Percentiles rank a stretch among this genome's conserved stretches.
Evolutionary conservation across 2,113 vertebrate genomes (phyloP).

Genomic region (Physeter macrocephalus): DNA sequence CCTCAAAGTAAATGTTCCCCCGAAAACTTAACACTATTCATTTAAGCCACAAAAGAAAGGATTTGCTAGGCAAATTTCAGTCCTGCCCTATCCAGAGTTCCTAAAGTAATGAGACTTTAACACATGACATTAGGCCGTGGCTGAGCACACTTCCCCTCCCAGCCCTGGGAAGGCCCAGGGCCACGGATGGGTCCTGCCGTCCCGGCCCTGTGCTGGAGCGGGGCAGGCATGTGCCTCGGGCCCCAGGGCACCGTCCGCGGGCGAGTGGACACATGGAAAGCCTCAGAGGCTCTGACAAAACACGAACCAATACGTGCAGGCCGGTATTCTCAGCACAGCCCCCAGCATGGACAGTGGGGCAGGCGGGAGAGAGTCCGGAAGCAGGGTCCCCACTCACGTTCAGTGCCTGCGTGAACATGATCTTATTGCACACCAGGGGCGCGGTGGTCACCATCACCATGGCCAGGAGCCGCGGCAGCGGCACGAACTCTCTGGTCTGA

Average conservation of each 20-base stretch:
- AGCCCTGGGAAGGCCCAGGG: neutral
- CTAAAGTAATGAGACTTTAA: neutral
- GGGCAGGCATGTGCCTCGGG: neutral
- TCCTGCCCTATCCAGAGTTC: neutral
- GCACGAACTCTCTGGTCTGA: conserved; percentile 85
- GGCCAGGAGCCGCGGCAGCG: conserved; percentile 87
- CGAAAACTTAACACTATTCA: neutral
- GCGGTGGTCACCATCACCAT: conserved; percentile 92
- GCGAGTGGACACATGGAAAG: accelerated
- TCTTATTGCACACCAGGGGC: conserved; percentile 91
- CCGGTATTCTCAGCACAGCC: neutral
- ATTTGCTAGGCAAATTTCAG: neutral
- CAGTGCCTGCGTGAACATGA: conserved; percentile 92
- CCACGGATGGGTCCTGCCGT: neutral
- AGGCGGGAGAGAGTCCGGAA: neutral
- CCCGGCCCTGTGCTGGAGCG: too few species aligned
- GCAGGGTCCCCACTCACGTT: conserved; percentile 81
- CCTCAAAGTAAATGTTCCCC: neutral
- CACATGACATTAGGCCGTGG: too few species aligned
- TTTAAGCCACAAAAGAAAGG: neutral
- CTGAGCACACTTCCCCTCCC: neutral
- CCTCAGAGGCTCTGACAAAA: neutral
- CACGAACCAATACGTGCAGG: neutral
- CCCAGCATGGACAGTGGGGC: accelerated
- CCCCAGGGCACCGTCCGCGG: neutral